phyloP scores from a whole-genome alignment of 2,888 invertebrate genomes.

The Allophyes oxyacanthae region DNA sequence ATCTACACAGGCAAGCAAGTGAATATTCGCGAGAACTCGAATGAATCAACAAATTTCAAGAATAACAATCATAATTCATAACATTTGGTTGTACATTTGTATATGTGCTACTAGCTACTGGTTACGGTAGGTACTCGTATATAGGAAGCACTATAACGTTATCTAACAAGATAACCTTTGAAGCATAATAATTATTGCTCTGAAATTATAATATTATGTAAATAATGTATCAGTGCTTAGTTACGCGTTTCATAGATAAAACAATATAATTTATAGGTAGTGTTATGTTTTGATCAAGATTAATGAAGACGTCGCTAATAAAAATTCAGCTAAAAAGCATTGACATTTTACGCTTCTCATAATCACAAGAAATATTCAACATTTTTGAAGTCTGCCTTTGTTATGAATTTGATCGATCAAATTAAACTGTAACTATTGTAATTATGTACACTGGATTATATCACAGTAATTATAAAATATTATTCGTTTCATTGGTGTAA shows the following conservation, averaged over 20 bases:
- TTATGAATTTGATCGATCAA: too few species aligned
- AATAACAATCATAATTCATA: background rate
- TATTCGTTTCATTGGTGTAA: too few species aligned
- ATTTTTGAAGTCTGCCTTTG: too few species aligned
- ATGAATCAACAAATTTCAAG: conserved; percentile 8
- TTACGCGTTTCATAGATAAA: conserved; percentile 35
- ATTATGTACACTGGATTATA: too few species aligned
- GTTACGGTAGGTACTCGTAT: conserved; percentile 16
- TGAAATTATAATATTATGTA: conserved; percentile 35
- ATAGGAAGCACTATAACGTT: conserved; percentile 44
- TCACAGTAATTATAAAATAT: too few species aligned
- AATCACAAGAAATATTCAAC: too few species aligned
- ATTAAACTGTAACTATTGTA: too few species aligned
- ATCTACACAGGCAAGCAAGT: conserved; percentile 28
- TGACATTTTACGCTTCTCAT: background rate
- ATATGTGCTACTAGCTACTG: conserved; percentile 1
- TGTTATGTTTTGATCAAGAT: conserved; percentile 6
- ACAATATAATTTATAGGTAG: background rate
- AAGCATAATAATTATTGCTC: conserved; percentile 39
- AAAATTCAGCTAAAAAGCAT: background rate
- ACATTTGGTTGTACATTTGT: conserved; percentile 2
- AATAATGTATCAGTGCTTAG: conserved; percentile 42
- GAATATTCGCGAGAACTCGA: conserved; percentile 15
- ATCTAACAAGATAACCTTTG: conserved; percentile 53
- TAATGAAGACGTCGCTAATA: background rate